A percentile compares a stretch with the other conserved stretches of the same genome.
phyloP scores from a whole-genome alignment of 2,797 vertebrate species.

The Petrocephalus schoutedeni region DNA sequence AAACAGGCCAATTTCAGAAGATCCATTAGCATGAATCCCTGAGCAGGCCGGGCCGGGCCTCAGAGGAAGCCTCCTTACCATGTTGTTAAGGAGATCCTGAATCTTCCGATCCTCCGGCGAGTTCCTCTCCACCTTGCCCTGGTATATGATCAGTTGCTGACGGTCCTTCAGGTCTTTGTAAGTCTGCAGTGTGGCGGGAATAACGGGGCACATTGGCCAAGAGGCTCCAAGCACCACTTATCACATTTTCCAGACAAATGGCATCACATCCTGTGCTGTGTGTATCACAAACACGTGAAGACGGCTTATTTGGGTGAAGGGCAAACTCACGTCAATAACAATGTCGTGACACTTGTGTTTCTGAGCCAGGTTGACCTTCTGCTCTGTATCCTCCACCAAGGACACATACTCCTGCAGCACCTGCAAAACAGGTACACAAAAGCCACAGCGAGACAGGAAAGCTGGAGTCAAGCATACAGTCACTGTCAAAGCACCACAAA shows the following conservation, averaged over 20 bases:
- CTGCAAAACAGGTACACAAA: conserved; percentile 48
- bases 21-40: neutral
- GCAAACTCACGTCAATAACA: conserved; percentile 80
- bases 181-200: conserved; percentile 59
- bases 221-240: neutral
- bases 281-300: neutral
- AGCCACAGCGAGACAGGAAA: neutral
- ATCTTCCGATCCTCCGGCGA: conserved; percentile 81
- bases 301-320: neutral
- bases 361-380: conserved; percentile 73
- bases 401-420: conserved; percentile 83
- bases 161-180: conserved; percentile 88
- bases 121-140: conserved; percentile 74
- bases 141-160: conserved; percentile 75
- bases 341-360: conserved; percentile 95
- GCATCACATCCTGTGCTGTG: neutral
- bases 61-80: conserved; percentile 50
- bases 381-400: conserved; percentile 79
- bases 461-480: neutral
- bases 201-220: neutral
- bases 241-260: neutral
- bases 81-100: conserved; percentile 70
- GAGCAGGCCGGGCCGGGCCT: neutral
- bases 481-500: neutral
- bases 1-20: neutral